Conservation (phyloP, 2,888 invertebrate species). For the Ptilodon capucinus region DNA sequence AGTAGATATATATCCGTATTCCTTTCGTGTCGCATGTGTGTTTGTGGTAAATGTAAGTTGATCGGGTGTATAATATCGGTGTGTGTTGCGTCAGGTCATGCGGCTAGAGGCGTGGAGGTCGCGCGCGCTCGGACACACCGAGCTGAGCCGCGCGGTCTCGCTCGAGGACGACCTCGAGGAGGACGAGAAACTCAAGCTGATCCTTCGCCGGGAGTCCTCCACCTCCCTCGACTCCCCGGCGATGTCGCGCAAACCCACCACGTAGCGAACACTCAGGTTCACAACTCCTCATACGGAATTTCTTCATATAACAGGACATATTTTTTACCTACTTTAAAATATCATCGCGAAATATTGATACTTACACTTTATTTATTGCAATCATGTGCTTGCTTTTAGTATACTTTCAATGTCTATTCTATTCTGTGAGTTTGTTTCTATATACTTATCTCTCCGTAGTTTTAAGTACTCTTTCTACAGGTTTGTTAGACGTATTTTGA, state of each 20-base stretch:
- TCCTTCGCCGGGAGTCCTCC: conserved; percentile 65
- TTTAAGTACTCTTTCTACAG: too few species aligned
- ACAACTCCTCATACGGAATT: background rate
- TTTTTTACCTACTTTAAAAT: background rate
- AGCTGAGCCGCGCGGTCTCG: conserved; percentile 61
- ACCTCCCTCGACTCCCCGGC: conserved; percentile 58
- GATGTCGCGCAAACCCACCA: conserved; percentile 43
- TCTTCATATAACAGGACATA: too few species aligned
- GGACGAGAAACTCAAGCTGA: conserved; percentile 66
- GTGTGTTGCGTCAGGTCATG: conserved; percentile 82
- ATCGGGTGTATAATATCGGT: conserved; percentile 11
- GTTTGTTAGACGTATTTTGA: too few species aligned
- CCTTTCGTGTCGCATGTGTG: too few species aligned
- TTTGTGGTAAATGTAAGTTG: background rate
- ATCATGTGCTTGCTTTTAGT: background rate
- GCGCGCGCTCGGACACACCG: conserved; percentile 78
- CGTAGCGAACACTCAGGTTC: conserved; percentile 43
- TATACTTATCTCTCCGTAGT: background rate
- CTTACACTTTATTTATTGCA: background rate
- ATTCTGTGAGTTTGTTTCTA: background rate
- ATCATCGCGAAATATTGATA: too few species aligned
- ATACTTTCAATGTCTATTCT: background rate
- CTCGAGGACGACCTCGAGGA: conserved; percentile 70
- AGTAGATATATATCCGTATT: too few species aligned
- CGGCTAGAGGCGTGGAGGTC: conserved; percentile 86